Evolutionary conservation across 2,113 vertebrate genomes (phyloP), one percentile per base, ranked within the genome.

Genomic region (Tyto alba): DNA sequence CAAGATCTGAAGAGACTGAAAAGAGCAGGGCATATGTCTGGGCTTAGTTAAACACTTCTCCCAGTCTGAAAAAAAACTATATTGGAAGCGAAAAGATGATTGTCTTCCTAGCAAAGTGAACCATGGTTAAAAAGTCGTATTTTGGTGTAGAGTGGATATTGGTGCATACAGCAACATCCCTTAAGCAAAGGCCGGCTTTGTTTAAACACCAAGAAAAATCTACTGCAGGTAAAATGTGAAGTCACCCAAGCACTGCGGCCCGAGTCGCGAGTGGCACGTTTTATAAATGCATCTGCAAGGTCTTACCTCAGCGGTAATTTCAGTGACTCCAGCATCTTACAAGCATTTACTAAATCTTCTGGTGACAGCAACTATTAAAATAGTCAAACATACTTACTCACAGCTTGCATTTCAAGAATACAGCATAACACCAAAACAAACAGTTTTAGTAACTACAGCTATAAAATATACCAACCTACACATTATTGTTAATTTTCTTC

Each of bases 341-440:
- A 99, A 1, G 99, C 99, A 62, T 99, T 99, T 74, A 99, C 98
- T 96, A 99, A 97, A 97, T 99, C 99, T 97, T 99, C 99, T 47
- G 99, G 98, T 40, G 98, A 98, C 76, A 98, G 98, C 92, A 98
- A 87, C 98, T 98, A 96, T 88, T 71, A 93, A 89, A 93, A 91
- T 2, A 96, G 57, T 66, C 80, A 94, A 91, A 72, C 30, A 79
- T 6, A 57, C 20, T 85, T 75, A 94, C 64, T 94, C 45, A 77
- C 48, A 90, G 43, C 7, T 78, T 71, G 69, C 25, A 63, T 68
- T 88, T 68, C n/a, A 72, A 16, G 29, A 41, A 12, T 32, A 69
- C 4, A 47, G 11, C 22, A 13, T 18, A 80, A 48, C 26, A 92
- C 5, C 52, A 72, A 73, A 80, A 38, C n/a, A n/a, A n/a, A n/a